phyloP scores from a whole-genome alignment of 2,888 invertebrate species.

The Euphydryas editha region DNA sequence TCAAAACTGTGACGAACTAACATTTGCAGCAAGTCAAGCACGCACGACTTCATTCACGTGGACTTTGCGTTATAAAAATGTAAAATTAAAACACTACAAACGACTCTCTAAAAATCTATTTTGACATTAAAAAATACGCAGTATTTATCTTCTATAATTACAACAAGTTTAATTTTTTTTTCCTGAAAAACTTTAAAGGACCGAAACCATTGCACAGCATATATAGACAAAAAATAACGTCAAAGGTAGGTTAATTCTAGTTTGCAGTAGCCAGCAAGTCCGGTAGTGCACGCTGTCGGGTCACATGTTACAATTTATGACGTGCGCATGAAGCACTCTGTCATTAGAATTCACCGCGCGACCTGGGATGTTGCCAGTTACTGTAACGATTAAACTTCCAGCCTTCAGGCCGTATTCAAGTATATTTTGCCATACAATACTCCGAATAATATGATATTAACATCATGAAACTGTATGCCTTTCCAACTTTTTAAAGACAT shows the following conservation, averaged over 20 bases:
- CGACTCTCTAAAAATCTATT: too few species aligned
- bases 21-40: too few species aligned
- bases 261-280: not conserved
- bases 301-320: not conserved
- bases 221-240: not conserved
- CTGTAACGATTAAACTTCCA: not conserved
- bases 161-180: too few species aligned
- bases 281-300: not conserved
- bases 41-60: too few species aligned
- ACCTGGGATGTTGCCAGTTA: conserved; percentile 5
- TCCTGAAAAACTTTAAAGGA: too few species aligned
- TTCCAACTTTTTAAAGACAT: too few species aligned
- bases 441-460: not conserved
- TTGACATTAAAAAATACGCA: too few species aligned
- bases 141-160: too few species aligned
- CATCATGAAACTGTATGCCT: not conserved
- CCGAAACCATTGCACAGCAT: not conserved
- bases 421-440: not conserved
- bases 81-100: too few species aligned
- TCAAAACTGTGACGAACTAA: too few species aligned
- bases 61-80: too few species aligned
- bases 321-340: conserved; percentile 1
- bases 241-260: conserved; percentile 4
- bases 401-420: not conserved
- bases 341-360: conserved; percentile 11